Evolutionary conservation across 2,888 invertebrate species (phyloP).

Genomic region (Eupelmus urozonus): DNA sequence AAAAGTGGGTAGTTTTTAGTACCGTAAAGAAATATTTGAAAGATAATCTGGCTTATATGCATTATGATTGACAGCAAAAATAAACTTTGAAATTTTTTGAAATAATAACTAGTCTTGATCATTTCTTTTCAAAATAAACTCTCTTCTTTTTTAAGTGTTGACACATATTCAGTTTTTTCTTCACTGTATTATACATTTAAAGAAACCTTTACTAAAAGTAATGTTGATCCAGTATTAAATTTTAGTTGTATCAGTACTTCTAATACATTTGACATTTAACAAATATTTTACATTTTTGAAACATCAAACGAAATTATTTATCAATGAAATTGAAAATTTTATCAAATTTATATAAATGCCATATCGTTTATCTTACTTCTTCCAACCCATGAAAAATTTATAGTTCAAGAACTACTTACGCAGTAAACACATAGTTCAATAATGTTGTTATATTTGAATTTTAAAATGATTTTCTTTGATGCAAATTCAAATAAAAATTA

Average conservation of each 20-base stretch:
- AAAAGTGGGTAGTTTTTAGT: not conserved
- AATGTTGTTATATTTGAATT: too few species aligned
- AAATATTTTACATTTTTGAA: not conserved
- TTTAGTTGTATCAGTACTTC: conserved; percentile 38
- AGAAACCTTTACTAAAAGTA: not conserved
- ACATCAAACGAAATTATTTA: not conserved
- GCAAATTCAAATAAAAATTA: too few species aligned
- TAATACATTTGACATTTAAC: conserved; percentile 21
- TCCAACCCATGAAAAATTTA: too few species aligned
- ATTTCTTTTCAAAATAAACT: conserved; percentile 36
- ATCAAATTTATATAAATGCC: too few species aligned
- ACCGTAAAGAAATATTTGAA: not conserved
- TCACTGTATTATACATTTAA: conserved; percentile 3
- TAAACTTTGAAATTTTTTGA: conserved; percentile 17
- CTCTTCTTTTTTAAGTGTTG: conserved; percentile 18
- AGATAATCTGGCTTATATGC: not conserved
- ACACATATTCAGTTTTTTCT: conserved; percentile 6
- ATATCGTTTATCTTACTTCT: too few species aligned
- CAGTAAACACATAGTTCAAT: too few species aligned
- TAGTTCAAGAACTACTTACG: too few species aligned
- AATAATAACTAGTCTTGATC: conserved; percentile 21
- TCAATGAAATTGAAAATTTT: not conserved
- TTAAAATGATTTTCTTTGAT: too few species aligned
- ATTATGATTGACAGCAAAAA: conserved; percentile 24
- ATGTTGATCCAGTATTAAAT: conserved; percentile 3